Percentiles rank a stretch among this genome's conserved stretches.
Evolutionary conservation across 2,113 vertebrate genomes (phyloP).

Genomic region (Grammomys dolichurus): DNA sequence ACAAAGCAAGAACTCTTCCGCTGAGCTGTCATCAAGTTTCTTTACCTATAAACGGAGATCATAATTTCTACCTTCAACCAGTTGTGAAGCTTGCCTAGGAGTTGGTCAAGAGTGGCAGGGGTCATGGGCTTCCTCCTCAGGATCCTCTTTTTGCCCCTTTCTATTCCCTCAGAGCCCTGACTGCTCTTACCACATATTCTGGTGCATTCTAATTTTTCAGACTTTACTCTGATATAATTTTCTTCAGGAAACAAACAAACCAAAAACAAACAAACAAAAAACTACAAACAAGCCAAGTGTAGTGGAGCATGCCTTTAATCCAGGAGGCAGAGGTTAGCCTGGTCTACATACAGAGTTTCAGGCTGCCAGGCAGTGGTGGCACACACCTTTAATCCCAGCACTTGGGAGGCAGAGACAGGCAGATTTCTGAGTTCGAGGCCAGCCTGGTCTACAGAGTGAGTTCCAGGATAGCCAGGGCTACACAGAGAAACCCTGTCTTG

Average conservation of each 20-base stretch:
- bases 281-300: not conserved
- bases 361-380: no score
- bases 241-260: not conserved
- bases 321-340: not conserved
- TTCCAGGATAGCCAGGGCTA: no score
- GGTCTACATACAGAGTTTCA: not conserved
- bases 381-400: no score
- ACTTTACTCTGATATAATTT: constrained; percentile 46
- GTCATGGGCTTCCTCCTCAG: not conserved
- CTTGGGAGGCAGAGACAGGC: no score
- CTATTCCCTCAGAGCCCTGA: not conserved
- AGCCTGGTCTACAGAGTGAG: no score
- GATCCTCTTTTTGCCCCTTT: not conserved
- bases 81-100: not conserved
- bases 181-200: not conserved
- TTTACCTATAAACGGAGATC: constrained; percentile 9
- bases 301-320: not conserved
- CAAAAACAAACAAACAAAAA: no score
- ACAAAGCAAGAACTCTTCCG: not conserved
- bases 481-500: no score
- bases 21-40: not conserved
- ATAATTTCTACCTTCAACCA: not conserved
- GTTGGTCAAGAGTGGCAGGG: not conserved
- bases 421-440: no score
- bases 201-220: not conserved